phyloP scores from a whole-genome alignment of 2,888 invertebrate genomes.

The Orthosia cruda region DNA sequence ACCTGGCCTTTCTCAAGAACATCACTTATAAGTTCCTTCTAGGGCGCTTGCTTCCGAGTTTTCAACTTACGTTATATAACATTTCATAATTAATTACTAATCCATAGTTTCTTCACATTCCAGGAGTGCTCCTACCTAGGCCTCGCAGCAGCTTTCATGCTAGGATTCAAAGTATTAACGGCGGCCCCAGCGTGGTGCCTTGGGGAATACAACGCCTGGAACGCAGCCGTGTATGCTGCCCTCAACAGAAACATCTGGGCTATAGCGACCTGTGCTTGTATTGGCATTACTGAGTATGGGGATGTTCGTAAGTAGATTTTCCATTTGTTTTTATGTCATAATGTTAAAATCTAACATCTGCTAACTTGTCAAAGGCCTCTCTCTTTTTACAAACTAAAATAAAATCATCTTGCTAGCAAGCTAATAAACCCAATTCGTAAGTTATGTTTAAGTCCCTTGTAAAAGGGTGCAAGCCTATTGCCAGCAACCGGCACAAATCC shows the following conservation, averaged over 20 bases:
- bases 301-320: slow-evolving; percentile 52
- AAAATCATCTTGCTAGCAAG: no score
- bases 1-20: no score
- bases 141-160: slow-evolving; percentile 33
- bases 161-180: slow-evolving; percentile 48
- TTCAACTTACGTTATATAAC: no score
- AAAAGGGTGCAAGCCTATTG: no score
- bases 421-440: no score
- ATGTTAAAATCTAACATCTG: neutral
- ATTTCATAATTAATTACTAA: neutral
- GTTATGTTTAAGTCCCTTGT: no score
- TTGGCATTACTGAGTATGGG: slow-evolving; percentile 48
- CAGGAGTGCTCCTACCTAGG: slow-evolving; percentile 58
- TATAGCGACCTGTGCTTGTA: slow-evolving; percentile 40
- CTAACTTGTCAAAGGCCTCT: slow-evolving; percentile 6
- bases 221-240: slow-evolving; percentile 49
- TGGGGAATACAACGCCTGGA: slow-evolving; percentile 59
- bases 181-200: slow-evolving; percentile 59
- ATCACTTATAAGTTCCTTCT: no score
- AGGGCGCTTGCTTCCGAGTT: no score
- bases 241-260: slow-evolving; percentile 61
- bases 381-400: no score
- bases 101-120: slow-evolving; percentile 2
- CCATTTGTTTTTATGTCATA: neutral
- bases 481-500: no score